Base-by-base conservation (phyloP, 2,797 vertebrate species). In the Toxotes lorentzi region DNA sequence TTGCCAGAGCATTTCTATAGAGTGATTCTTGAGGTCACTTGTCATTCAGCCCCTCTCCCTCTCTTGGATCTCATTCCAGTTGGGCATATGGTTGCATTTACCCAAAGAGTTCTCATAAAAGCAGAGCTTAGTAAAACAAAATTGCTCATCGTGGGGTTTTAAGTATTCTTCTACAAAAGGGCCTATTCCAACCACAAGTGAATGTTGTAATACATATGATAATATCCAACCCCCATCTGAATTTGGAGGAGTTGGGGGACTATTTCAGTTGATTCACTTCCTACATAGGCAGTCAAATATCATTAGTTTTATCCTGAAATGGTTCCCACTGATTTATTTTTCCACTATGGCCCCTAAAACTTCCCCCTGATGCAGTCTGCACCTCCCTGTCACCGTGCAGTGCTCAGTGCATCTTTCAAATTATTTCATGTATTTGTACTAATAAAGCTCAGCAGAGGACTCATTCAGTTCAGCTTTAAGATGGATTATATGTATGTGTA, bases 21-120 rank as follows among this genome's bases (percentile, higher is more conserved):
- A 41, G 80, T 85, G 81, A 92, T 91, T 88, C 79, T 87, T 84
- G 78, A 88, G 90, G 90, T 92, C 86, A 91, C 86, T 88, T 91
- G 91, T 93, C 89, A 90, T 91, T 89, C 85, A 78, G 79, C 80
- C 77, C 40, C 76, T 70, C 76, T 85, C 61, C 58, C 65, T 78
- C 54, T 64, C 78, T 92, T 89, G 88, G 83, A 88, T 91, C 88
- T 87, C 60, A 17, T 74, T 90, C 89, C 86, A 81, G 64, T 79
- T 57, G 70, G 78, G 70, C 94, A 94, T 93, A 91, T 93, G 94
- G 93, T 93, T 94, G 84, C 90, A 74, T 91, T 95, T 94, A 94
- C 79, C 53, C 67, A 86, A 79, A 76, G 71, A 86, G 83, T 47
- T 71, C 88, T 90, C 84, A 79, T 91, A 93, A 92, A 92, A 89